Evolutionary conservation across 2,888 invertebrate species (phyloP).

Genomic region (Epirrita christyi): DNA sequence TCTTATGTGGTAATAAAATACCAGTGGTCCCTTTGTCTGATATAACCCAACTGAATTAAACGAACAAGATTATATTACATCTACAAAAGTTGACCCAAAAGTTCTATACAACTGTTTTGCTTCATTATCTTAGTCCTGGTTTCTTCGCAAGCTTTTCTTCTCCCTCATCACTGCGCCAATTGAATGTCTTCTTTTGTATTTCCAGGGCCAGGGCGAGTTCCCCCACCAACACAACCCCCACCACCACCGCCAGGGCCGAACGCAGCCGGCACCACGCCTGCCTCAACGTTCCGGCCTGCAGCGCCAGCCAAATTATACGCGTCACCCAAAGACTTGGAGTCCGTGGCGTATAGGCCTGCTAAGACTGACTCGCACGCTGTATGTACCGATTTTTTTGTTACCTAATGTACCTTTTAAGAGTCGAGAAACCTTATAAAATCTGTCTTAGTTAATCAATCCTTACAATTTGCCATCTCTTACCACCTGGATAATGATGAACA

Average conservation of each 20-base stretch:
- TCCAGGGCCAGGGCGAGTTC: conserved; percentile 79
- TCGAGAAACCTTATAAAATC: no score
- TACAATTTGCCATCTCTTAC: no score
- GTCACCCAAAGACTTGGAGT: conserved; percentile 91
- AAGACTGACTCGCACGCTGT: conserved; percentile 31
- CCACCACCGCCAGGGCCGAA: conserved; percentile 84
- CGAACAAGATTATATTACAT: no score
- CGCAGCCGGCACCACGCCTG: conserved; percentile 72
- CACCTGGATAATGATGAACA: no score
- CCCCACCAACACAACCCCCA: conserved; percentile 93
- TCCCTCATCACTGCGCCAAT: no score
- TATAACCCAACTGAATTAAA: no score
- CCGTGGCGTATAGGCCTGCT: conserved; percentile 63
- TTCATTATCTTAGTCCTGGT: not conserved
- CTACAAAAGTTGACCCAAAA: no score
- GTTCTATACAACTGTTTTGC: no score
- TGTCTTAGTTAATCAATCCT: no score
- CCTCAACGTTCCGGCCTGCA: conserved; percentile 95
- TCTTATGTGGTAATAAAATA: no score
- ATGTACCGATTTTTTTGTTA: conserved; percentile 17
- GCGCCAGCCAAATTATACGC: conserved; percentile 90
- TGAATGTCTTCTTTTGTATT: not conserved
- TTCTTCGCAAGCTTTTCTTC: not conserved
- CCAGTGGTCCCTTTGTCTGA: no score
- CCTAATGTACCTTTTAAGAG: no score